Base-by-base conservation (phyloP, 2,113 vertebrate genomes). In the Sylvia atricapilla region DNA sequence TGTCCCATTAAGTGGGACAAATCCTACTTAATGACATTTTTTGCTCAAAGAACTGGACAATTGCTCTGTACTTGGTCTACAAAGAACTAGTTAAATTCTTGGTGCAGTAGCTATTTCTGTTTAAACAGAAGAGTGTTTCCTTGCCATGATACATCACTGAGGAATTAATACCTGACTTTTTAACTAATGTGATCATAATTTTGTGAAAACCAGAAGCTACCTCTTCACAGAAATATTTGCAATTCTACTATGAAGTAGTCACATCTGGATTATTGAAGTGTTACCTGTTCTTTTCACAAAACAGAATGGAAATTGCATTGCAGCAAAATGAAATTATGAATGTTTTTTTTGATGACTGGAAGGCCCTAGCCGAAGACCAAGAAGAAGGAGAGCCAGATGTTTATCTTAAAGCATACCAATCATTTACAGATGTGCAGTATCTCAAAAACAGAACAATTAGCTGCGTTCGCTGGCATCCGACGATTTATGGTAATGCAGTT, bases 241-340 rank as follows among this genome's bases (percentile, higher is more conserved):
- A 70, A 67, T 63, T 47, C 9, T 72, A 5, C n/a, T 52, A 27
- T 13, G 79, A 47, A 89, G 39, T n/a, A 66, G 52, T 81, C 55
- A 79, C 74, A 87, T 62, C 79, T 60, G 83, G 24, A 47, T 72
- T 90, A 52, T 3, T 47, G 73, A 86, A 66, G 30, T 16, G 13
- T 78, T 78, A 80, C 82, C 41, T 33, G 31, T 87, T 83, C 41
- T 87, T 81, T 78, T 84, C 75, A 81, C 76, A 55, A 94, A 95
- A 94, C 93, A 99, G 99, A 96, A 95, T 98, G 84, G 98, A 99
- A 90, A 79, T 97, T 44, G 98, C 98, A 46, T 94, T 99, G 70
- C 99, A 99, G 92, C 99, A 99, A 97, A 99, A 99, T 84, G 97
- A 98, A 94, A 99, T 99, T 62, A 97, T 97, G 95, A 97, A 99